Base-by-base conservation (phyloP, 2,888 invertebrate genomes). In the Andricus quercusramuli region DNA sequence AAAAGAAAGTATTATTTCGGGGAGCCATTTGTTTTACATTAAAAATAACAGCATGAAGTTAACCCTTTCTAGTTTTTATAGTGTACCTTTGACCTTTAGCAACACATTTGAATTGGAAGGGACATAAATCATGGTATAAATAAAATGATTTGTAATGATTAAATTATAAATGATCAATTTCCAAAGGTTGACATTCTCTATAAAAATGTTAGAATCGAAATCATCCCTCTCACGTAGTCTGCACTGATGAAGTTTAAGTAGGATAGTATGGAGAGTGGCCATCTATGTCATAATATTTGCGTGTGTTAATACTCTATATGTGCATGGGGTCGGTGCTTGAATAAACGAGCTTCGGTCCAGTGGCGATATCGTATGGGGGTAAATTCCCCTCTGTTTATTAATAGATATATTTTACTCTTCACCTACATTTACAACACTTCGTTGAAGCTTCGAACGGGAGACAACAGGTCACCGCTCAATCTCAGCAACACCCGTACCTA, bases 401-500 rank as follows among this genome's bases (percentile, higher is more conserved):
- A 92, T 92, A 92, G 91, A 89, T 86, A 85, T 89, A 47, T 47
- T 47, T 91, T 90, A 90, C 90, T 91, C 91, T 91, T 91, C 89
- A 90, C 90, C 90, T 90, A 91, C 90, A 91, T 89, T 91, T 89
- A 89, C 88, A 93, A 91, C 84, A 92, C 92, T 87, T 92, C 92
- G 88, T 92, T 92, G 85, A 93, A 92, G 86, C 93, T 90, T 87
- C 91, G 91, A 91, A 86, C 92, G 90, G 82, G 93, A 93, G 87
- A 93, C 91, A 87, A 94, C 91, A 87, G 94, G 94, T 94, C 94
- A 93, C 93, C 93, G 91, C 86, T 91, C 91, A 91, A 91, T 91
- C 89, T 88, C 78, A 9, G 32, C 74, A 22, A 56, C 13, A 74
- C 74, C 74, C 51, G n/a, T 56, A 56, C n/a, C 15, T 37, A 37